These are phyloP conservation scores for Venusia cambrica DNA, from an alignment of 2,888 invertebrate genomes.

Conservation along the genomic window DNA sequence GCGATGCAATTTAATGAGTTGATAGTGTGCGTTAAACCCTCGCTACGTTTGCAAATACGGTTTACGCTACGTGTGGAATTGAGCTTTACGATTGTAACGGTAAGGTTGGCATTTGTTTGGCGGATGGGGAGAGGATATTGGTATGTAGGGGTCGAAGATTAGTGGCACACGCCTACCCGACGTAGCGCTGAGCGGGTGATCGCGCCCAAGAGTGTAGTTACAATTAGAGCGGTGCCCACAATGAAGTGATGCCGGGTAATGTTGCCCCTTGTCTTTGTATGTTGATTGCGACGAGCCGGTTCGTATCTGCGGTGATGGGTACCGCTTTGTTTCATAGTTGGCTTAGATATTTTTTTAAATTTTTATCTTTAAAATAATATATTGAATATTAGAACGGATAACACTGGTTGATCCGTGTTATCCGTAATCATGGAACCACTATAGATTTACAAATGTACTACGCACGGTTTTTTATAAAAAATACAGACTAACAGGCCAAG, in stretches of 20 bases:
- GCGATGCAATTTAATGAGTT: constrained; percentile 82
- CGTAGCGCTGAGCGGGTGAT: constrained; percentile 79
- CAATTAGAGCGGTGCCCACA: constrained; percentile 80
- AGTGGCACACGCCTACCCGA: constrained; percentile 78
- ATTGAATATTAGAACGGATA: no score
- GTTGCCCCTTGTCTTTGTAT: constrained; percentile 76
- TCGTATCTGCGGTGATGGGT: constrained; percentile 28
- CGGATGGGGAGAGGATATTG: constrained; percentile 47
- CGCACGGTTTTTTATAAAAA: no score
- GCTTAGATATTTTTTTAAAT: neutral
- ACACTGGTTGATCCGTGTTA: no score
- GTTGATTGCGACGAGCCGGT: constrained; percentile 72
- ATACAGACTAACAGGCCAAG: no score
- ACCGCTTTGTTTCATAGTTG: constrained; percentile 10
- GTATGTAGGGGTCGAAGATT: constrained; percentile 80
- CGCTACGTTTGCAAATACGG: constrained; percentile 76
- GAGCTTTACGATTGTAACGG: constrained; percentile 37
- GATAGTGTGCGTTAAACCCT: constrained; percentile 80
- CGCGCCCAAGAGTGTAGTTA: constrained; percentile 80
- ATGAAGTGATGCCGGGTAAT: constrained; percentile 80
- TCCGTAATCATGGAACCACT: no score
- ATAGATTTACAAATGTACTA: no score
- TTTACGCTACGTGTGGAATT: constrained; percentile 32
- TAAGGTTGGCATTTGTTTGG: constrained; percentile 44
- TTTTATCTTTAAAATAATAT: no score